These are phyloP conservation scores for Chloropsis cyanopogon DNA, from an alignment of 2,113 vertebrate genomes.

Conservation along the genomic window DNA sequence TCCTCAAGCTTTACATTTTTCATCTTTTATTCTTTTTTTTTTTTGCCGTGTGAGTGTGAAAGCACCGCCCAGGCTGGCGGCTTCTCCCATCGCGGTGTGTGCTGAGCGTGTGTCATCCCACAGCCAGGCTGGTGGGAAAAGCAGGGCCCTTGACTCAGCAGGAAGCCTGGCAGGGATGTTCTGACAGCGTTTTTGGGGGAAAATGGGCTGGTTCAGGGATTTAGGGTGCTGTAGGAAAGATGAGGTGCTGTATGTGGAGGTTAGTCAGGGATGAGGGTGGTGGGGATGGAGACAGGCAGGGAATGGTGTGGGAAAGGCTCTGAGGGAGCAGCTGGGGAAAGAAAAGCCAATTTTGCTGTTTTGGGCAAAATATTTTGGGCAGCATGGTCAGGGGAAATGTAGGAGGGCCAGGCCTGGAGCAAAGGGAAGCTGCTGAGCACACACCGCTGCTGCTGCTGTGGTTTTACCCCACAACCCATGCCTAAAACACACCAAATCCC, in stretches of 20 bases:
- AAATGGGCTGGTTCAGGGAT: rapidly evolving
- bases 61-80: not conserved
- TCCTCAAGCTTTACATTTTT: not conserved
- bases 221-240: rapidly evolving
- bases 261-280: rapidly evolving
- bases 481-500: too few relatives aligned
- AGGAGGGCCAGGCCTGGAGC: not conserved
- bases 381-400: rapidly evolving
- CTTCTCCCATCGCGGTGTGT: not conserved
- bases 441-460: too few relatives aligned
- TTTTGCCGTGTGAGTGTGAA: not conserved
- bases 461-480: too few relatives aligned
- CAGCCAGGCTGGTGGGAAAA: not conserved
- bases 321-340: rapidly evolving
- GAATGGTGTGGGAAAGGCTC: not conserved
- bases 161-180: not conserved
- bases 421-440: not conserved
- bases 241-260: rapidly evolving
- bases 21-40: not conserved
- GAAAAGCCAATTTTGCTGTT: not conserved
- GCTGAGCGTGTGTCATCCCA: not conserved
- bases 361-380: not conserved
- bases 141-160: not conserved
- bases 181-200: rapidly evolving
- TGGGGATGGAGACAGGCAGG: not conserved